Percentiles rank a stretch among this genome's conserved stretches.
Conservation (phyloP, 2,888 invertebrate genomes). For the Drosophila borealis region DNA sequence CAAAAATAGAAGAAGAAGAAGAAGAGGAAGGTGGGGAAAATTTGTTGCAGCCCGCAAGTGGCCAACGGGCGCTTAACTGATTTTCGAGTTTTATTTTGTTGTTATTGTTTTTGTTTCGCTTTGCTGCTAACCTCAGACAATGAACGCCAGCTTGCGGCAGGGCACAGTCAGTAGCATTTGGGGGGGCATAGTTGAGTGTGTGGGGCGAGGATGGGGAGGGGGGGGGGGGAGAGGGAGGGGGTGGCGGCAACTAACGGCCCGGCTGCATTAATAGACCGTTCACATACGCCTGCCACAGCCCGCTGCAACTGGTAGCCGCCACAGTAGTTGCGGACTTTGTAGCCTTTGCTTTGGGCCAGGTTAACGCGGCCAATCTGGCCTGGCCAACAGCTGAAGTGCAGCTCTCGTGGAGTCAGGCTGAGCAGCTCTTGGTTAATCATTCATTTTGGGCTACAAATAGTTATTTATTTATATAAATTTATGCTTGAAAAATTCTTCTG, state of each 20-base stretch:
- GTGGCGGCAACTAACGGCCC: conserved; percentile 55
- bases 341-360: conserved; percentile 45
- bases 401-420: no score
- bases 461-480: neutral
- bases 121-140: conserved; percentile 64
- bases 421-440: neutral
- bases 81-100: conserved; percentile 33
- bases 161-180: neutral
- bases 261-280: conserved; percentile 59
- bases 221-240: neutral
- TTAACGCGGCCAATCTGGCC: conserved; percentile 11
- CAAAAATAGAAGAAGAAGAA: conserved; percentile 26
- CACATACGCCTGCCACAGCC: conserved; percentile 37
- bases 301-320: conserved; percentile 23
- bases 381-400: conserved; percentile 4
- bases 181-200: neutral
- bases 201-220: neutral
- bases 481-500: neutral
- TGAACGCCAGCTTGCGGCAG: conserved; percentile 52
- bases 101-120: conserved; percentile 19
- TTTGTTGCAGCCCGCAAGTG: conserved; percentile 42
- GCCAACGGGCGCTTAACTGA: conserved; percentile 66
- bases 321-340: conserved; percentile 45
- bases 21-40: conserved; percentile 4
- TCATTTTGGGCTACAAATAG: neutral